Evolutionary conservation across 2,113 vertebrate genomes (phyloP), one percentile per base, ranked within the genome.

Genomic region (Sciurus niger): DNA sequence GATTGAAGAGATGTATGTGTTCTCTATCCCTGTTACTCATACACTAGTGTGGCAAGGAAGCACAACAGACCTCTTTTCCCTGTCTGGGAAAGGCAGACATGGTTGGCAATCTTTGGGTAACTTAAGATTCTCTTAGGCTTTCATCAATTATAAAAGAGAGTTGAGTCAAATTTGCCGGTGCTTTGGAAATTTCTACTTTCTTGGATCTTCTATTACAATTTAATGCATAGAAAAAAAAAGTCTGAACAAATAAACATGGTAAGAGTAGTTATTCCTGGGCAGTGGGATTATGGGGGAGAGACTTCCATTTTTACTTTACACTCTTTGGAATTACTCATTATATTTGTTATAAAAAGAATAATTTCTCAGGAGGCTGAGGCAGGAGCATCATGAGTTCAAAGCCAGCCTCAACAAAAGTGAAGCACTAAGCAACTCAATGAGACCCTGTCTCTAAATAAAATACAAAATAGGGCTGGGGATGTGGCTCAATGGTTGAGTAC

Each of bases 101-200:
- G 68, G n/a, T 24, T 80, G 46, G 5, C 12, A 65, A 16, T 87
- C 48, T 96, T 78, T 34, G 48, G 51, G 20, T 76, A 80, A 30
- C 14, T 77, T 73, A 93, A 93, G 68, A 73, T 79, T 87, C 46
- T 89, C 43, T 60, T 77, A 28, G 67, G 51, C 34, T 80, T 4
- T 84, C 32, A 32, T 86, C 48, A 87, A 63, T 86, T 95, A 58
- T 24, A 67, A 60, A 94, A 53, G 82, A 60, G 28, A 34, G 76
- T 65, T 53, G 18, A 92, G 48, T 94, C 70, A 88, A 37, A 84
- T 84, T 94, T 90, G 4, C 37, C 51, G 92, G 53, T 43, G 72
- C 34, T 84, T 90, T 90, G 43, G 60, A 90, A 90, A 90, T 95
- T 72, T 79, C n/a, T 68, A 43, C 76, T 72, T 93, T 89, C 80